A percentile compares a stretch with the other conserved stretches of the same genome.
phyloP scores from a whole-genome alignment of 2,888 invertebrate species.

The Scrobipalpa costella region DNA sequence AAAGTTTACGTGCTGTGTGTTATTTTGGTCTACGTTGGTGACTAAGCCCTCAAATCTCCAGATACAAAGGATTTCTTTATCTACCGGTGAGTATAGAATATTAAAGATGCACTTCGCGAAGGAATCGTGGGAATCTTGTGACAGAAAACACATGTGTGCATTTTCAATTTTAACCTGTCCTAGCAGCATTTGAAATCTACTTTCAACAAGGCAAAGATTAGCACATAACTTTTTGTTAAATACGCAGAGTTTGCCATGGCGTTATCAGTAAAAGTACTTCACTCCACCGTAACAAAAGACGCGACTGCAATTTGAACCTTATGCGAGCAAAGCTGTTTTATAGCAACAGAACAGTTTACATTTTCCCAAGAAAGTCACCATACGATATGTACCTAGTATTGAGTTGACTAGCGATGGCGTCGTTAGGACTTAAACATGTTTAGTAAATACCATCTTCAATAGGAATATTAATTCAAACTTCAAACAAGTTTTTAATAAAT shows the following conservation, averaged over 20 bases:
- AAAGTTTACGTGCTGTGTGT: slow-evolving; percentile 46
- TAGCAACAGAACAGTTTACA: not conserved
- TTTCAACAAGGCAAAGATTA: not conserved
- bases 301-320: not conserved
- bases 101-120: not conserved
- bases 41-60: slow-evolving; percentile 25
- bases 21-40: slow-evolving; percentile 40
- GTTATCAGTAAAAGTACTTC: not conserved
- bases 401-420: not conserved
- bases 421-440: not conserved
- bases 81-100: slow-evolving; percentile 38
- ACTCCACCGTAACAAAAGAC: slow-evolving; percentile 5
- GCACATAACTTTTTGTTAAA: not conserved
- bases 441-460: not conserved
- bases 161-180: slow-evolving; percentile 9
- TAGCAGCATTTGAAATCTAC: not conserved
- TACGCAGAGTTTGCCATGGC: not conserved
- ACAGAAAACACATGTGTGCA: slow-evolving; percentile 7
- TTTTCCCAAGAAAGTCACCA: not conserved
- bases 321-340: not conserved
- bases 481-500: no score
- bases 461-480: no score
- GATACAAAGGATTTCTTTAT: slow-evolving; percentile 43
- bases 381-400: no score
- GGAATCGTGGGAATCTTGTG: not conserved